Evolutionary conservation across 2,797 vertebrate genomes (phyloP), one percentile per base, ranked within the genome.

Genomic region (Florisuga fusca): DNA sequence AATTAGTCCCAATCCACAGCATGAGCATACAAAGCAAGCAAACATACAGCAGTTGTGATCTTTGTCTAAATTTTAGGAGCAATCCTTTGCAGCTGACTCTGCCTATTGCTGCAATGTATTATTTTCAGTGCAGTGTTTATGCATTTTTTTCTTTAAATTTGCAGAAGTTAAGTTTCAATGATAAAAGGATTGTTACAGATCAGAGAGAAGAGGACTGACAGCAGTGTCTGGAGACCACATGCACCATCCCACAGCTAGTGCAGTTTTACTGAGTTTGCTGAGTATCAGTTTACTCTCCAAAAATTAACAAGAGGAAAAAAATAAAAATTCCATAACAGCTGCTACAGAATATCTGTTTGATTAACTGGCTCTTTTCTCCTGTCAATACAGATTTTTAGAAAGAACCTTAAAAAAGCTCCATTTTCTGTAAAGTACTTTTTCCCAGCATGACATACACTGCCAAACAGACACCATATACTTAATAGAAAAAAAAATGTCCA

Each of bases 181-280:
- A 96, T 94, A 93, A 95, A 96, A 97, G 89, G 80, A 57, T 73
- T 94, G 71, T 10, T 64, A 33, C 57, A 95, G 89, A 97, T 94
- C 92, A 96, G 92, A 95, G 82, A 71, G 54, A 90, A 87, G 10
- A 62, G 33, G 80, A 84, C 76, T 94, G 89, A 94, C 85, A 90
- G 89, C 81, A 12, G 41, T 67, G 77, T 90, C 92, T 95, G 95
- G 93, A 96, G 71, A 90, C 93, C 95, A 97, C 94, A 95, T 91
- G 94, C 87, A 69, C 50, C 1, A 2, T 33, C 36, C 36, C 4
- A 78, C n/a, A 72, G 80, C 69, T 51, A 75, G 55, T 1, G 1
- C 0, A 78, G 41, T 81, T 94, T 80, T 75, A 92, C 43, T 15
- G 54, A 80, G 57, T 83, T 93, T 81, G 64, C 76, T 0, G 22